These are phyloP conservation scores for Serilophus lunatus DNA, from an alignment of 2,113 vertebrate genomes.

Conservation along the genomic window DNA sequence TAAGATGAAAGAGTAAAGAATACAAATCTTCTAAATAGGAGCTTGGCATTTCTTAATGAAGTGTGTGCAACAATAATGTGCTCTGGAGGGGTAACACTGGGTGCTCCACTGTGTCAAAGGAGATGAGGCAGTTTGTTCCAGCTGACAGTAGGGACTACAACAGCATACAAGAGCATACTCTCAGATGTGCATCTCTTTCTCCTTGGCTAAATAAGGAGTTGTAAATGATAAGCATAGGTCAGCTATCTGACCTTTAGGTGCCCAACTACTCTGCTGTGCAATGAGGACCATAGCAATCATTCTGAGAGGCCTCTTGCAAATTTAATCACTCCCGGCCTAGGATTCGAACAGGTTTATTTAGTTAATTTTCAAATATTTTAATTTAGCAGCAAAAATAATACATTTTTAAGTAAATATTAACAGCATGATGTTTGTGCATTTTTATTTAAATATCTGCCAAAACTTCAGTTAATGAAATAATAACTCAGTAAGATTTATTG, in stretches of 20 bases:
- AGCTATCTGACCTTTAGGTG: background rate
- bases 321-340: background rate
- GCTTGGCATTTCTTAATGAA: background rate
- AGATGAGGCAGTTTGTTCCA: background rate
- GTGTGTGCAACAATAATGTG: background rate
- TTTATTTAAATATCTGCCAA: background rate
- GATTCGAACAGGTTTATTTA: background rate
- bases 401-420: background rate
- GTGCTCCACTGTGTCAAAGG: background rate
- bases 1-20: background rate
- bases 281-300: background rate
- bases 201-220: background rate
- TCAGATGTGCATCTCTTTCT: background rate
- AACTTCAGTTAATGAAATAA: slow-evolving; percentile 1
- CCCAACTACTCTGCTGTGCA: background rate
- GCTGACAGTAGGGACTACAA: background rate
- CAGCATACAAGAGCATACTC: background rate
- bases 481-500: background rate
- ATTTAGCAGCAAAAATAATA: background rate
- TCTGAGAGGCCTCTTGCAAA: background rate
- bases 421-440: background rate
- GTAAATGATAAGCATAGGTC: background rate
- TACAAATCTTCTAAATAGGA: background rate
- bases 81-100: fast-evolving
- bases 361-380: background rate